phyloP scores from a whole-genome alignment of 2,888 invertebrate genomes.

The Thecocarcelia acutangulata region DNA sequence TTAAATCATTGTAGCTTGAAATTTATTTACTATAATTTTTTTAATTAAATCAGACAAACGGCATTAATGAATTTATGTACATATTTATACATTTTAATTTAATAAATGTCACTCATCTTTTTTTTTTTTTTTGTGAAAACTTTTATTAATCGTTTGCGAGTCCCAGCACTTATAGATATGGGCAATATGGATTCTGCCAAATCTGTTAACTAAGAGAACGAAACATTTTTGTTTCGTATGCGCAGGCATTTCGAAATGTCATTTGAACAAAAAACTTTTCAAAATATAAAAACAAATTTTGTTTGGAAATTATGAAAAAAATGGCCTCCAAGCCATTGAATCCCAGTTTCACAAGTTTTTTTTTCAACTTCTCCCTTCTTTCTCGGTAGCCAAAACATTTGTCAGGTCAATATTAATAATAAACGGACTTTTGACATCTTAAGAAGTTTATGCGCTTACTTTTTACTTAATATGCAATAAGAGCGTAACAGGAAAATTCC shows the following conservation, averaged over 20 bases:
- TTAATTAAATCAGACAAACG: slow-evolving; percentile 70
- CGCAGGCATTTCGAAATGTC: background rate
- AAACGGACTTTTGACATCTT: too few species aligned
- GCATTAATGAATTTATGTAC: slow-evolving; percentile 35
- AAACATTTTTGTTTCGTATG: background rate
- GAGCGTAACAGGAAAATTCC: too few species aligned
- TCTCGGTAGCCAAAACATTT: too few species aligned
- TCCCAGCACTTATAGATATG: background rate
- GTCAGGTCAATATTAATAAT: too few species aligned
- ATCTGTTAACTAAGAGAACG: slow-evolving; percentile 28
- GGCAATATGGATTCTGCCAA: slow-evolving; percentile 70
- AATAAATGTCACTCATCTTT: slow-evolving; percentile 70
- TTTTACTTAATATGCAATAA: too few species aligned
- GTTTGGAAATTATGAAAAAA: too few species aligned
- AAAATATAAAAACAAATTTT: too few species aligned
- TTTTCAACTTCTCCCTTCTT: too few species aligned
- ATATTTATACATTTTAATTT: slow-evolving; percentile 70
- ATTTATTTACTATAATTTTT: slow-evolving; percentile 74
- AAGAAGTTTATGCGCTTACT: too few species aligned
- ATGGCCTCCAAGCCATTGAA: too few species aligned
- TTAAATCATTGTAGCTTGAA: slow-evolving; percentile 69
- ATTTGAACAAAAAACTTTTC: too few species aligned
- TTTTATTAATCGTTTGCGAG: slow-evolving; percentile 8
- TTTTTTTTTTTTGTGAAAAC: slow-evolving; percentile 33
- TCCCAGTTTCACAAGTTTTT: too few species aligned